Conservation (phyloP, 2,888 invertebrate genomes). For the Macrophya alboannulata region DNA sequence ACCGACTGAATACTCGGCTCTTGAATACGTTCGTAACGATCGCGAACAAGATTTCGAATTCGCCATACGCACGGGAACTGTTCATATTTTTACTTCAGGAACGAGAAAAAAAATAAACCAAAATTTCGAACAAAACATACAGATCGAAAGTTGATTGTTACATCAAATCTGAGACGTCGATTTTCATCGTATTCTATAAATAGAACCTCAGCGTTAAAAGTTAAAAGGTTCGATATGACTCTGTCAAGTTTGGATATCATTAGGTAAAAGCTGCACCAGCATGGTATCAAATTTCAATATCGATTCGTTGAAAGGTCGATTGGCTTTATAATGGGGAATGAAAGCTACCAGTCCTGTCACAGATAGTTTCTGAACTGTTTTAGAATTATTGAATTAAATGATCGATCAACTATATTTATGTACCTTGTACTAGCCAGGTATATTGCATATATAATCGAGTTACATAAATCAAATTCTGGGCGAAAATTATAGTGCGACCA, state of each 20-base stretch:
- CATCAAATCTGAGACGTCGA: not conserved
- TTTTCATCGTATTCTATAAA: conserved; percentile 1
- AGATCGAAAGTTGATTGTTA: not conserved
- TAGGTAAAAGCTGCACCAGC: conserved; percentile 2
- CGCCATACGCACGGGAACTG: not conserved
- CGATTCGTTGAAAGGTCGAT: conserved; percentile 1
- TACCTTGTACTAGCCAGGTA: not conserved
- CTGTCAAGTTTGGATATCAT: not conserved
- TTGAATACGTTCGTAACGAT: not conserved
- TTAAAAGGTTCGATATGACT: not conserved
- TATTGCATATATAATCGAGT: not conserved
- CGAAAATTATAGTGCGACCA: not conserved
- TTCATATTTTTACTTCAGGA: not conserved
- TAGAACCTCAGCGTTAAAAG: not conserved
- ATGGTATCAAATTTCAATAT: conserved; percentile 20
- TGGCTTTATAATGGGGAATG: not conserved
- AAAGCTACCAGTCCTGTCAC: not conserved
- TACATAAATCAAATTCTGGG: not conserved
- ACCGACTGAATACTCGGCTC: not conserved
- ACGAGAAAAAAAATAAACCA: not conserved
- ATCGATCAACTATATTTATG: not conserved
- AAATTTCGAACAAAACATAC: not conserved
- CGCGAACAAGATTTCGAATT: conserved; percentile 13
- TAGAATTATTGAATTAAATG: conserved; percentile 2
- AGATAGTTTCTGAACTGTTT: not conserved